Evolutionary conservation across 2,888 invertebrate genomes (phyloP), one percentile per base, ranked within the genome.

Genomic region (Chrysopilus asiliformis): DNA sequence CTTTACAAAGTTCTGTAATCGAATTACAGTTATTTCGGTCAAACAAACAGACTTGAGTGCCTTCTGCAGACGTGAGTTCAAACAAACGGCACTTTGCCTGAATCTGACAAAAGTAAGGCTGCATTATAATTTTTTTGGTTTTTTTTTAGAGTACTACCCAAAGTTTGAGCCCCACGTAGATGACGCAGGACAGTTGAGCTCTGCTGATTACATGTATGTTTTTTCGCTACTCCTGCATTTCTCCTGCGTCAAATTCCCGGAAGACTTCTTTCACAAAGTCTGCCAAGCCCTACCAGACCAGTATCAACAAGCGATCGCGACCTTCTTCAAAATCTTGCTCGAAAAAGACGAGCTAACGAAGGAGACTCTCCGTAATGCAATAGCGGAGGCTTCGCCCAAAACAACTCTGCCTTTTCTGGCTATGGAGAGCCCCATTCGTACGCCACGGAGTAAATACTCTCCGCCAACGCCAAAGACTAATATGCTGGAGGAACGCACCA

Each of bases 141-240:
- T 16, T 13, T 8, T 18, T 14, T 20, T 39, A 60, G 59, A 50
- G 19, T 35, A 49, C 28, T 63, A 60, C 47, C 52, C 59, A 0
- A 43, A 49, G 2, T 60, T 58, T 33, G 41, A 47, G 5, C 43
- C 50, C 0, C 45, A 49, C 20, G 36, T 50, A 2, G 54, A 57
- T 40, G 46, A 47, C 38, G 42, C 48, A 6, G 51, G 51, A 12
- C 43, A 41, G 2, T 22, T 60, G 1, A 49, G 48, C 16, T 36
- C 49, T 1, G 36, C 45, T 1, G 63, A 63, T 32, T 57, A 57
- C 35, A 34, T 60, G 4, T 60, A 56, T 36, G 49, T 54, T 2
- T 63, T 59, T 39, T 57, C 61, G 0, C 38, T 63, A 4, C 41
- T 63, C 0, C 43, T 63, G 35, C 61, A 62, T 40, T 60, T 53